Percentiles rank a stretch among this genome's conserved stretches.
phyloP scores from a whole-genome alignment of 2,888 invertebrate genomes.

The Encarsia formosa region DNA sequence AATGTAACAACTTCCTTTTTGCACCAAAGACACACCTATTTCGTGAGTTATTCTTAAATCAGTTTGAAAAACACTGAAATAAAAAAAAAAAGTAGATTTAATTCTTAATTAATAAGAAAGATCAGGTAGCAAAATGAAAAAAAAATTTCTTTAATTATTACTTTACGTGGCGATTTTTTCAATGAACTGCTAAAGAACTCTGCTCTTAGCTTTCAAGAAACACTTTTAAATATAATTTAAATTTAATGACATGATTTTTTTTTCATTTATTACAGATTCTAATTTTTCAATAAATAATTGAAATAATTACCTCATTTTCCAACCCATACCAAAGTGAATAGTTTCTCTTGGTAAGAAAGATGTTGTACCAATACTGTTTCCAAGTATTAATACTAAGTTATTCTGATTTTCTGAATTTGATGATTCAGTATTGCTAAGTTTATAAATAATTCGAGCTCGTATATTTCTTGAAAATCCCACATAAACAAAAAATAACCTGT shows the following conservation, averaged over 20 bases:
- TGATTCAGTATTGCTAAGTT: constrained; percentile 20
- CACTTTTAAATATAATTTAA: no score
- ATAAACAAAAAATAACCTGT: constrained; percentile 42
- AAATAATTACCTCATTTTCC: constrained; percentile 46
- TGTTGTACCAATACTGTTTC: constrained; percentile 36
- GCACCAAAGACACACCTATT: constrained; percentile 40
- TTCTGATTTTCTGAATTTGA: constrained; percentile 1
- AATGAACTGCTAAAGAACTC: no score
- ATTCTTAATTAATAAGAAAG: no score
- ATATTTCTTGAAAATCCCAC: constrained; percentile 38
- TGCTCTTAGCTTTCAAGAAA: no score
- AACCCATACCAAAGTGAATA: constrained; percentile 31
- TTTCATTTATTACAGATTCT: no score
- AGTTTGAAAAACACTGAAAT: constrained; percentile 38
- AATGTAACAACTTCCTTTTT: constrained; percentile 37
- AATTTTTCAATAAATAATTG: no score
- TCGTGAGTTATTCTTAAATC: constrained; percentile 42
- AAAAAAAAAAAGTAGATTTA: no score
- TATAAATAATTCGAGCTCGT: constrained; percentile 39
- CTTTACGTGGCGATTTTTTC: no score
- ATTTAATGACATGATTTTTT: not conserved
- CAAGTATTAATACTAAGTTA: constrained; percentile 31
- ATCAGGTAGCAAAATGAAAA: no score
- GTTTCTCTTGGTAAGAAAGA: constrained; percentile 34
- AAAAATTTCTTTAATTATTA: no score